These are phyloP conservation scores for Ceriagrion tenellum DNA, from an alignment of 2,888 invertebrate species.

Conservation along the genomic window DNA sequence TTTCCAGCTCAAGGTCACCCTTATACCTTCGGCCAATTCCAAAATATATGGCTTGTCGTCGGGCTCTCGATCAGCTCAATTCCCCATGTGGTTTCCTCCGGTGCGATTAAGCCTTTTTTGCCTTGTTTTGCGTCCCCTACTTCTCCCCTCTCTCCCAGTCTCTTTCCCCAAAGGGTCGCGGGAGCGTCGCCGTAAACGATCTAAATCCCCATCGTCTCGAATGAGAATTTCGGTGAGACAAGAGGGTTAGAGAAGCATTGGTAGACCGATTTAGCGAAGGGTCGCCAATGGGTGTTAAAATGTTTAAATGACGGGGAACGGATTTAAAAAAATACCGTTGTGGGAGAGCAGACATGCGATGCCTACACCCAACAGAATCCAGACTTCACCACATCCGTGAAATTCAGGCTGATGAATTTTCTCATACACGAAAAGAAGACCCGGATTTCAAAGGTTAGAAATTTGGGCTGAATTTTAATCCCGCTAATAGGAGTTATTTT, in stretches of 20 bases:
- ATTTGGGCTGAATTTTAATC: too few species aligned
- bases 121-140: background rate
- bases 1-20: conserved; percentile 40
- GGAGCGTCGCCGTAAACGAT: conserved; percentile 34
- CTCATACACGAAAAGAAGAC: too few species aligned
- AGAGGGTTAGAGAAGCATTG: background rate
- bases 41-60: conserved; percentile 47
- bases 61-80: conserved; percentile 43
- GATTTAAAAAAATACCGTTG: background rate
- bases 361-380: background rate
- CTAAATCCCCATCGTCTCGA: background rate
- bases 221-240: conserved; percentile 25
- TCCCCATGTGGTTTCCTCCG: background rate
- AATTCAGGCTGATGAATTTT: background rate
- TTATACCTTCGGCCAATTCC: conserved; percentile 61
- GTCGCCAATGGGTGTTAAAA: background rate
- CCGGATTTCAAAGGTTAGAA: too few species aligned
- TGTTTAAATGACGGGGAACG: background rate
- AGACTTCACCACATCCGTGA: background rate
- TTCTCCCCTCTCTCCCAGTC: background rate
- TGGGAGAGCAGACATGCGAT: background rate
- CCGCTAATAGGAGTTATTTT: too few species aligned
- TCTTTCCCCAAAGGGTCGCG: background rate
- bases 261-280: background rate
- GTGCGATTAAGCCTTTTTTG: conserved; percentile 2